Evolutionary conservation across 2,888 invertebrate species (phyloP).

Genomic region (Amphipoea lucens): DNA sequence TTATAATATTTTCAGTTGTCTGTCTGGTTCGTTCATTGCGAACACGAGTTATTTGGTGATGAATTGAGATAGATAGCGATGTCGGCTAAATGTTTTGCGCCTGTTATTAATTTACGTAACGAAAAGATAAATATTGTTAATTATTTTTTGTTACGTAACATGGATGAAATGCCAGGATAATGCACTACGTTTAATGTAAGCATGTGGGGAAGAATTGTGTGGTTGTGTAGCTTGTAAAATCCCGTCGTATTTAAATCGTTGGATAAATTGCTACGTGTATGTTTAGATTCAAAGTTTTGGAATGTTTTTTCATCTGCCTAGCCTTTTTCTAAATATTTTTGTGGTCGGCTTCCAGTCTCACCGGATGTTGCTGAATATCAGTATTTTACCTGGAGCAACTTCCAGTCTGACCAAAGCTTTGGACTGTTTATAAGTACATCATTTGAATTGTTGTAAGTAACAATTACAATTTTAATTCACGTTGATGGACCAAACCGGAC

Average conservation of each 20-base stretch:
- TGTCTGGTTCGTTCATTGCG: constrained; percentile 49
- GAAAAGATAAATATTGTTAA: constrained; percentile 60
- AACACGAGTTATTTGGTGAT: constrained; percentile 62
- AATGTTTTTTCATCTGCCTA: background rate
- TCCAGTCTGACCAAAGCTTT: background rate
- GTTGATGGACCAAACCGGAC: background rate
- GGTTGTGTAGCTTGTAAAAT: background rate
- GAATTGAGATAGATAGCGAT: constrained; percentile 63
- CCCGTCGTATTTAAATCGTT: constrained; percentile 7
- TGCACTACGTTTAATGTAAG: constrained; percentile 4
- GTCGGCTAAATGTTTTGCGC: constrained; percentile 48
- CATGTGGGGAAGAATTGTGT: background rate
- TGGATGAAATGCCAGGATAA: constrained; percentile 20
- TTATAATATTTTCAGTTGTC: constrained; percentile 60
- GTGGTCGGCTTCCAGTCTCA: too few species aligned
- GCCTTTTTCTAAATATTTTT: too few species aligned
- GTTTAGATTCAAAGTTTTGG: background rate
- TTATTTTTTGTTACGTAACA: constrained; percentile 40
- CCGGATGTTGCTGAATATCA: too few species aligned
- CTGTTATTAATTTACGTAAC: constrained; percentile 58
- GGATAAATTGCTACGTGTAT: background rate
- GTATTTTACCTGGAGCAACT: too few species aligned
- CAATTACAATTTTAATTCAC: background rate
- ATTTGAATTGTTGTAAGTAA: background rate
- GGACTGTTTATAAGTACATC: background rate